These are phyloP conservation scores for Clarias platycephalus DNA, from an alignment of 2,797 vertebrate species.

Conservation along the genomic window DNA sequence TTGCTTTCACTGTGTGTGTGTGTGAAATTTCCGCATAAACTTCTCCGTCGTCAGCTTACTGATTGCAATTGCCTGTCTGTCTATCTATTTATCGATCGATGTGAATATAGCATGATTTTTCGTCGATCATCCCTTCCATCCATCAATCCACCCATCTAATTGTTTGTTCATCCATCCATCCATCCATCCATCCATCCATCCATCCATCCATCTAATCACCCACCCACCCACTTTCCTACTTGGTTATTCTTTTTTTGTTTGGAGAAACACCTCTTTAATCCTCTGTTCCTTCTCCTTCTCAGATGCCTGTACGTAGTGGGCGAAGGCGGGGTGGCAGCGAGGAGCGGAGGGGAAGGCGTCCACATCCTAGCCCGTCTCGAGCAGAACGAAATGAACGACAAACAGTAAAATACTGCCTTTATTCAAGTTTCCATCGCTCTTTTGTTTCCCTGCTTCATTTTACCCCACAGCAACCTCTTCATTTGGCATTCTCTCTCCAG, in stretches of 20 bases:
- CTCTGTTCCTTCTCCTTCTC: slow-evolving; percentile 28
- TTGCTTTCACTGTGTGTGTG: background rate
- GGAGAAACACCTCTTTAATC: too few species aligned
- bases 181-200: too few species aligned
- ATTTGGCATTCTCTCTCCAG: too few species aligned
- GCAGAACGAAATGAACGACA: slow-evolving; percentile 77
- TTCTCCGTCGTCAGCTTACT: background rate
- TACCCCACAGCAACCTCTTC: background rate
- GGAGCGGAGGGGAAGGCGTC: slow-evolving; percentile 79
- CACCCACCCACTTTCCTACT: background rate
- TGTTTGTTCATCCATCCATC: background rate
- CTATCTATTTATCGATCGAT: background rate
- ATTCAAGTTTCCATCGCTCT: background rate
- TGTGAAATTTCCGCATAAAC: background rate
- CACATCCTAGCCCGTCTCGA: slow-evolving; percentile 75
- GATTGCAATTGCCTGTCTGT: background rate
- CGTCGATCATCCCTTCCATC: background rate
- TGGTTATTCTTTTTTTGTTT: background rate
- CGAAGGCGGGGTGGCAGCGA: slow-evolving; percentile 79
- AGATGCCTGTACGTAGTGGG: slow-evolving; percentile 83
- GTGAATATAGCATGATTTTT: background rate
- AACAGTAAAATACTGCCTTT: slow-evolving; percentile 66
- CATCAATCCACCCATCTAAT: background rate
- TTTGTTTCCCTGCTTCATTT: background rate
- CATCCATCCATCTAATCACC: background rate